These are phyloP conservation scores for Miniopterus natalensis DNA, from an alignment of 2,113 vertebrate species.

Conservation along the genomic window DNA sequence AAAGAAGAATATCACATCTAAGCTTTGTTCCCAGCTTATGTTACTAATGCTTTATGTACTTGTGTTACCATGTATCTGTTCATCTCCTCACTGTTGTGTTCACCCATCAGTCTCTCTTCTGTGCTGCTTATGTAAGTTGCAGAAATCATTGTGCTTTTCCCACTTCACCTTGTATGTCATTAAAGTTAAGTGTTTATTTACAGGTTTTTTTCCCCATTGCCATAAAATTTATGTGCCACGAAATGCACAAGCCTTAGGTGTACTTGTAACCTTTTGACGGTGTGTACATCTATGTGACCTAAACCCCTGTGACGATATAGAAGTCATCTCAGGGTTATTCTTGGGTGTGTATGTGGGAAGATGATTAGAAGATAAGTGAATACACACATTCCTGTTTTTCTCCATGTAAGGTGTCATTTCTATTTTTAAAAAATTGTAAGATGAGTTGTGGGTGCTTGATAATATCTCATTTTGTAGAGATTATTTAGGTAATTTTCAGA, in stretches of 20 bases:
- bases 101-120: background rate
- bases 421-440: background rate
- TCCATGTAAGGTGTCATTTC: background rate
- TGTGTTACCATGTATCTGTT: background rate
- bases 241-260: background rate
- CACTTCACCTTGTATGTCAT: background rate
- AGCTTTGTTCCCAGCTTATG: background rate
- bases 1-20: background rate
- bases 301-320: background rate
- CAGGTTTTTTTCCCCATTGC: background rate
- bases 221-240: background rate
- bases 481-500: conserved; percentile 21
- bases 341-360: background rate
- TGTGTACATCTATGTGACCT: background rate
- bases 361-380: background rate
- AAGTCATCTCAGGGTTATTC: background rate
- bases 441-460: background rate
- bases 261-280: background rate
- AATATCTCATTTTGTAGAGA: background rate
- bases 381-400: background rate
- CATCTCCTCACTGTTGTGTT: background rate
- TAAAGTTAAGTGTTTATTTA: background rate
- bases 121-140: background rate
- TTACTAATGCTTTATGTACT: background rate
- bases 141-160: background rate